Conservation (phyloP, 2,797 vertebrate genomes). For the Gadopsis marmoratus region DNA sequence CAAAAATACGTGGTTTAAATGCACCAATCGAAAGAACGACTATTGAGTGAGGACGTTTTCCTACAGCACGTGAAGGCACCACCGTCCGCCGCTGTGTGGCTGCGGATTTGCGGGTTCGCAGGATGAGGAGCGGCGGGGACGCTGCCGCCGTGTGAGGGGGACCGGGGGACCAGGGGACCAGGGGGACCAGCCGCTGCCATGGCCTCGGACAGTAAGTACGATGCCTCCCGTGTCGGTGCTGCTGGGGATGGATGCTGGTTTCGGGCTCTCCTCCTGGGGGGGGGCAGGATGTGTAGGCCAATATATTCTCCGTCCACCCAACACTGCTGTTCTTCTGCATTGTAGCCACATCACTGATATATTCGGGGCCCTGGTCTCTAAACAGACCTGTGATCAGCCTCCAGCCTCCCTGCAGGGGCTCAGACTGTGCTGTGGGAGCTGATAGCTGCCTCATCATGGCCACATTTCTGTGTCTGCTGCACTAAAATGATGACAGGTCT, state of each 20-base stretch:
- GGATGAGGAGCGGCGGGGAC: constrained; percentile 59
- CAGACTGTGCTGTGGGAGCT: constrained; percentile 6
- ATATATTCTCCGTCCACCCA: background rate
- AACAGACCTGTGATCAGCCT: fast-evolving
- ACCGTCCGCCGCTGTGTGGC: constrained; percentile 24
- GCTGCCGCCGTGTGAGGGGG: constrained; percentile 38
- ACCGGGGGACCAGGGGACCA: too few relatives aligned
- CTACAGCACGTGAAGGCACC: constrained; percentile 48
- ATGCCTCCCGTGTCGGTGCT: background rate
- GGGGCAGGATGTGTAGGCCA: constrained; percentile 53
- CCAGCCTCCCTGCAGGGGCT: background rate
- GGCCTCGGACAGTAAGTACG: constrained; percentile 90
- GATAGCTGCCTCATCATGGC: constrained; percentile 56
- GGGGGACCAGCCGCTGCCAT: constrained; percentile 70
- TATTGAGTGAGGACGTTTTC: background rate
- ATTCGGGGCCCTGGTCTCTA: fast-evolving
- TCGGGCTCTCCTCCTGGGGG: constrained; percentile 1
- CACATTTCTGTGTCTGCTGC: constrained; percentile 31
- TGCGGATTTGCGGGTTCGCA: constrained; percentile 50
- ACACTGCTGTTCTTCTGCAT: background rate
- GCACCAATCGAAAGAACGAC: background rate
- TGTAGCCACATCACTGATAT: background rate
- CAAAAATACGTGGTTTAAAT: fast-evolving
- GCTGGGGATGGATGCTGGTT: constrained; percentile 4
- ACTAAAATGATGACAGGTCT: background rate